A percentile compares a stretch with the other conserved stretches of the same genome.
Conservation (phyloP, 2,888 invertebrate species). For the Campoletis raptor region DNA sequence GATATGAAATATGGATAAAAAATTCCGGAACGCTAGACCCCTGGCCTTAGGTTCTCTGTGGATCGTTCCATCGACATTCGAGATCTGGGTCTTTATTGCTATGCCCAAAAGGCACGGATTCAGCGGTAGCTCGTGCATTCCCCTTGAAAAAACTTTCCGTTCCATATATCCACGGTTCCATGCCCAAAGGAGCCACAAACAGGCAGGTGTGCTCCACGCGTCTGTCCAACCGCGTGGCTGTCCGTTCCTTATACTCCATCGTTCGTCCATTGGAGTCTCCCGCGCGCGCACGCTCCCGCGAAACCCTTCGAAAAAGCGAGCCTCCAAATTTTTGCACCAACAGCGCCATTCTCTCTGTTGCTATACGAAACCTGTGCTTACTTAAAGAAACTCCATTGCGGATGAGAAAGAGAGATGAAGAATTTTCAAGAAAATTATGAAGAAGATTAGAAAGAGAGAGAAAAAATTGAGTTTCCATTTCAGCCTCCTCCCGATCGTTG, state of each 20-base stretch:
- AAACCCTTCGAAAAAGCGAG: slow-evolving; percentile 47
- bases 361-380: slow-evolving; percentile 44
- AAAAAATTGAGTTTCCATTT: slow-evolving; percentile 62
- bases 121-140: slow-evolving; percentile 51
- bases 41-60: neutral
- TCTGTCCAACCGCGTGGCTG: slow-evolving; percentile 53
- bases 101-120: slow-evolving; percentile 65
- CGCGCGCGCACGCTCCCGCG: slow-evolving; percentile 12
- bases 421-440: slow-evolving; percentile 49
- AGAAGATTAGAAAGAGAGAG: slow-evolving; percentile 33
- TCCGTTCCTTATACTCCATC: slow-evolving; percentile 26
- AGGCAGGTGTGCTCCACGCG: slow-evolving; percentile 68
- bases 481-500: slow-evolving; percentile 30
- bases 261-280: slow-evolving; percentile 37
- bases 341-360: slow-evolving; percentile 59
- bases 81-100: slow-evolving; percentile 28
- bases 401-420: slow-evolving; percentile 61
- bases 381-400: slow-evolving; percentile 13
- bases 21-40: neutral
- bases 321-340: slow-evolving; percentile 46
- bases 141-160: slow-evolving; percentile 28
- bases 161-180: slow-evolving; percentile 37
- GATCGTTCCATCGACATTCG: slow-evolving; percentile 7
- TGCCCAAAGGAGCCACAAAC: slow-evolving; percentile 43
- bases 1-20: neutral